Evolutionary conservation across 1,140 invertebrate species (phyloP).

Genomic region (Calliopsis andreniformis): DNA sequence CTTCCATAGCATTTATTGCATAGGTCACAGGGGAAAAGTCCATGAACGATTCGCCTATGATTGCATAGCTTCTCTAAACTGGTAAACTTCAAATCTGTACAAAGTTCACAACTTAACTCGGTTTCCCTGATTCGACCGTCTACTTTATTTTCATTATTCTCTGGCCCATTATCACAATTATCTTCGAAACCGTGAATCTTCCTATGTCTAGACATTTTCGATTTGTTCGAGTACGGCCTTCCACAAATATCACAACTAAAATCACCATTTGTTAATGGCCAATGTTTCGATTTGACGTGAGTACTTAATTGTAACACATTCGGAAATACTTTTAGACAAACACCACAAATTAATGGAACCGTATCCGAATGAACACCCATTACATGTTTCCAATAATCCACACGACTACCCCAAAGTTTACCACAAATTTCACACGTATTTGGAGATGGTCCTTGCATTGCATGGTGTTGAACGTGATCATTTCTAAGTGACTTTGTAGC

Average conservation of each 20-base stretch:
- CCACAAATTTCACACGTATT: conserved; percentile 82
- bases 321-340: conserved; percentile 82
- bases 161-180: conserved; percentile 37
- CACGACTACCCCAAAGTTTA: conserved; percentile 82
- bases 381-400: conserved; percentile 83
- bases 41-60: conserved; percentile 82
- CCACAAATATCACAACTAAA: conserved; percentile 83
- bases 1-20: conserved; percentile 85
- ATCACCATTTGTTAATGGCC: conserved; percentile 81
- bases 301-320: conserved; percentile 78
- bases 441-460: conserved; percentile 79
- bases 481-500: conserved; percentile 79
- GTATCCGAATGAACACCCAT: conserved; percentile 83
- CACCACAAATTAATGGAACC: conserved; percentile 82
- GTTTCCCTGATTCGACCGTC: conserved; percentile 40
- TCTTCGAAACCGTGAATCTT: conserved; percentile 79
- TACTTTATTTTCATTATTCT: conserved; percentile 41
- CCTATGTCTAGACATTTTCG: conserved; percentile 82
- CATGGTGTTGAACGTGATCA: conserved; percentile 80
- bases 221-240: conserved; percentile 82
- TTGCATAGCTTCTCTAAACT: conserved; percentile 82
- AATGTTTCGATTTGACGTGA: conserved; percentile 81
- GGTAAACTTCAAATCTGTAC: conserved; percentile 77
- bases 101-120: conserved; percentile 79
- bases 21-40: conserved; percentile 84